Percentiles rank a stretch among this genome's conserved stretches.
phyloP scores from a whole-genome alignment of 2,888 invertebrate genomes.

The Lasioglossum villosulum region DNA sequence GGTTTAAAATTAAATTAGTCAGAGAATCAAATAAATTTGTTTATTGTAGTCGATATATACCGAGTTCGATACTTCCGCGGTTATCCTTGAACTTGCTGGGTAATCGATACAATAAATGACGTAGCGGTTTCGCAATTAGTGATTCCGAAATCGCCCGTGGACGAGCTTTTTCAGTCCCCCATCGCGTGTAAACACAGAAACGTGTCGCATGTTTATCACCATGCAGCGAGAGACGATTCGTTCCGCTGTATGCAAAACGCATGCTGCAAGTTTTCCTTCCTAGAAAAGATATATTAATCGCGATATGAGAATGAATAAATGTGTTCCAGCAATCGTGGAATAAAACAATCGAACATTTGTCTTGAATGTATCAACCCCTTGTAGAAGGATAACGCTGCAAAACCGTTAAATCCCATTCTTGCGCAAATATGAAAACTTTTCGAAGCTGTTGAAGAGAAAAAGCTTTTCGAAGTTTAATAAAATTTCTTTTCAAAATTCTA shows the following conservation, averaged over 20 bases:
- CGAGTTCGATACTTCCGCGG: neutral
- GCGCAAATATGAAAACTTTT: neutral
- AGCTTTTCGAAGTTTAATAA: neutral
- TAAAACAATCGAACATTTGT: neutral
- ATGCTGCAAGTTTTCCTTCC: neutral
- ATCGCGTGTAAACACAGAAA: constrained; percentile 42
- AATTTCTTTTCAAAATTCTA: neutral
- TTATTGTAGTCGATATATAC: neutral
- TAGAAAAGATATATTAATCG: neutral
- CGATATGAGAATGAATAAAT: neutral
- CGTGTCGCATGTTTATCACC: constrained; percentile 6
- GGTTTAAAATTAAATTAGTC: neutral
- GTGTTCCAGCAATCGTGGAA: neutral
- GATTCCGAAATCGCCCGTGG: constrained; percentile 41
- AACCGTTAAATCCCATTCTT: neutral
- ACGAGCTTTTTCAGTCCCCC: constrained; percentile 29
- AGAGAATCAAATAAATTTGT: neutral
- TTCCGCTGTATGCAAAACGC: neutral
- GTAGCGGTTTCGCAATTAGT: constrained; percentile 44
- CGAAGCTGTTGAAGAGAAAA: neutral
- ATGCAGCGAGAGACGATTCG: neutral
- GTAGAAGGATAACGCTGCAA: neutral
- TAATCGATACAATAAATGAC: constrained; percentile 33
- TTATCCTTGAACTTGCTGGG: constrained; percentile 54
- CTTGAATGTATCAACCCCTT: neutral